These are phyloP conservation scores for Zeuzera pyrina DNA, from an alignment of 2,888 invertebrate genomes.

Conservation along the genomic window DNA sequence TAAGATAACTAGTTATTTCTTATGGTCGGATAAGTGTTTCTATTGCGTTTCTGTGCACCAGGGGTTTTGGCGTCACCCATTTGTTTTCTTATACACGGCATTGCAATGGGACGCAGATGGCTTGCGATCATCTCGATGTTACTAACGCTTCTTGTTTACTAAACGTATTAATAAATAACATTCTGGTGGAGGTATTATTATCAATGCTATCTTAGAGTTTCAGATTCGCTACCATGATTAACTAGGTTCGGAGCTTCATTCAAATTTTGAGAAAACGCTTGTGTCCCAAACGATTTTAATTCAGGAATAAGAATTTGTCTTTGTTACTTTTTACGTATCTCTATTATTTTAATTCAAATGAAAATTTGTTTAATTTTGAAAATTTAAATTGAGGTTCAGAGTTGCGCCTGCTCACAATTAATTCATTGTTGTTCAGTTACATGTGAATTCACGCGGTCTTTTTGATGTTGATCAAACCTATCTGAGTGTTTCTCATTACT, in stretches of 20 bases:
- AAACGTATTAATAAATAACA: constrained; percentile 20
- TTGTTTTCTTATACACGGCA: constrained; percentile 24
- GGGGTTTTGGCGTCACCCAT: constrained; percentile 53
- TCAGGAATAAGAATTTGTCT: too few species aligned
- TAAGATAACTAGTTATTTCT: constrained; percentile 30
- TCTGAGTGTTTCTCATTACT: constrained; percentile 59
- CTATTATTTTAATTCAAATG: too few species aligned
- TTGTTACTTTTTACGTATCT: too few species aligned
- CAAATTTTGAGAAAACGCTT: too few species aligned
- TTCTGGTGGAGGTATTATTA: constrained; percentile 39
- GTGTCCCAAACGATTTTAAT: too few species aligned
- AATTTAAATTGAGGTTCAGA: too few species aligned
- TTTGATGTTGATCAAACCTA: constrained; percentile 50
- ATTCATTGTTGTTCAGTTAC: constrained; percentile 30
- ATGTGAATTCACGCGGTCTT: constrained; percentile 47
- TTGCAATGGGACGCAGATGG: constrained; percentile 21
- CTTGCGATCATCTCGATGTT: constrained; percentile 30
- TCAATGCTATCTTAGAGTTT: too few species aligned
- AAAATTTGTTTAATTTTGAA: too few species aligned
- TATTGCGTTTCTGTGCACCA: constrained; percentile 51
- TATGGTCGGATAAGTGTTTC: constrained; percentile 67
- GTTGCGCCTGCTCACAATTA: too few species aligned
- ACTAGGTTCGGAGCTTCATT: too few species aligned
- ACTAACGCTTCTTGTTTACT: constrained; percentile 29
- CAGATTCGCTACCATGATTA: too few species aligned